phyloP scores from a whole-genome alignment of 2,888 invertebrate genomes.

The Gortyna flavago region DNA sequence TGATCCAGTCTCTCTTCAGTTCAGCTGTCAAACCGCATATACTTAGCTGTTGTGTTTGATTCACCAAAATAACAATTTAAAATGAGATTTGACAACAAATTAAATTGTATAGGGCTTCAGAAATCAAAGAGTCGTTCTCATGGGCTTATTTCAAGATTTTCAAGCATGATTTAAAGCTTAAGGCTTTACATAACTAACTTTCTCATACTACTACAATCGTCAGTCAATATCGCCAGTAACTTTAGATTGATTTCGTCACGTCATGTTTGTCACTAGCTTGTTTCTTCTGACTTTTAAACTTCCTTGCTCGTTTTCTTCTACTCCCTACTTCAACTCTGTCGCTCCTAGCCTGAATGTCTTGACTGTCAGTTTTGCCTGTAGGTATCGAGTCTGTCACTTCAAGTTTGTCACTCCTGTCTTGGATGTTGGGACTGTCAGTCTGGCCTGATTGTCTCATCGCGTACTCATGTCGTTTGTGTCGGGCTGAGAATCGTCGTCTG shows the following conservation, averaged over 20 bases:
- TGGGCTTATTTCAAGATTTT: not conserved
- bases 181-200: not conserved
- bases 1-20: not conserved
- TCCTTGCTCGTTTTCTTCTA: constrained; percentile 27
- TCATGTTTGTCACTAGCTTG: not conserved
- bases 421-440: constrained; percentile 51
- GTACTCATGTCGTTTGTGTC: constrained; percentile 74
- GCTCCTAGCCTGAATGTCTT: constrained; percentile 26
- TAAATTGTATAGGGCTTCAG: not conserved
- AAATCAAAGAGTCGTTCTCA: no score
- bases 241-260: constrained; percentile 23
- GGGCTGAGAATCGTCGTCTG: constrained; percentile 73
- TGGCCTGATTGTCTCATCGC: constrained; percentile 57
- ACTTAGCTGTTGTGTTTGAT: not conserved
- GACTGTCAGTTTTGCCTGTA: constrained; percentile 36
- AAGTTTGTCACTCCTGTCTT: constrained; percentile 32
- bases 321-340: constrained; percentile 13
- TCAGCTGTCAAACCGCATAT: not conserved
- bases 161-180: not conserved
- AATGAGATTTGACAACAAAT: not conserved
- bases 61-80: not conserved
- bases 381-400: constrained; percentile 25
- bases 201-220: not conserved
- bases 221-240: constrained; percentile 19
- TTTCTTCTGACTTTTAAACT: constrained; percentile 21